A percentile compares a stretch with the other conserved stretches of the same genome.
These are phyloP conservation scores for Pelobates fuscus DNA, from an alignment of 2,113 vertebrate species.

Conservation along the genomic window DNA sequence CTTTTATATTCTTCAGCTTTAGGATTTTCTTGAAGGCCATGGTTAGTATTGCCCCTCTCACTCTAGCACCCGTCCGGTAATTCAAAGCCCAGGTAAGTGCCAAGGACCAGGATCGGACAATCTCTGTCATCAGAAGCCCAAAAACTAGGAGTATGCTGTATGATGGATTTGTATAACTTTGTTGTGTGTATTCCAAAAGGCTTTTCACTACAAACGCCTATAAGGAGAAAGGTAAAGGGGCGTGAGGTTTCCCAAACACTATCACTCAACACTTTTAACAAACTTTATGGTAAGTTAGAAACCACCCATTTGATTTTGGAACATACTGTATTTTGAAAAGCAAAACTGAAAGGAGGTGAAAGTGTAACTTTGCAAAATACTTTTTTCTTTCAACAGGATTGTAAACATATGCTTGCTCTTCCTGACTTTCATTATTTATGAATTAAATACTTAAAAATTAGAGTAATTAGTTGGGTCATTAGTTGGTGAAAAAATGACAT, in stretches of 20 bases:
- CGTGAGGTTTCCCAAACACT: conserved; percentile 62
- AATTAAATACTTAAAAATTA: too few relatives aligned
- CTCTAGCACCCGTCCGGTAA: conserved; percentile 85
- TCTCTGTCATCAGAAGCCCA: conserved; percentile 82
- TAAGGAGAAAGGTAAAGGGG: conserved; percentile 74
- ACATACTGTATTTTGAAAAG: not conserved
- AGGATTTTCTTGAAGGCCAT: conserved; percentile 91
- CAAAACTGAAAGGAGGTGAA: conserved; percentile 6
- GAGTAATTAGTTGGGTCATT: not conserved
- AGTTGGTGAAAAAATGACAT: not conserved
- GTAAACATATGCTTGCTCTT: not conserved
- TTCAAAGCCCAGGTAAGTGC: conserved; percentile 91
- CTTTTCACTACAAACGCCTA: conserved; percentile 92
- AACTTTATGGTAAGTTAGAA: conserved; percentile 80
- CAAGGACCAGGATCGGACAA: conserved; percentile 89
- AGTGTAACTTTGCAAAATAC: conserved; percentile 29
- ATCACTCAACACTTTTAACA: conserved; percentile 55
- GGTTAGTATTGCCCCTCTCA: conserved; percentile 86
- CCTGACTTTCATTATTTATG: not conserved
- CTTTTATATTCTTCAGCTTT: conserved; percentile 82
- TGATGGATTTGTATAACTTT: conserved; percentile 74
- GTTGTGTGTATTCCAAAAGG: conserved; percentile 87
- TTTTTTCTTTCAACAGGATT: not conserved
- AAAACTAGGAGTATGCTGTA: conserved; percentile 88
- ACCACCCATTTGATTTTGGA: conserved; percentile 55